These are phyloP conservation scores for Temnothorax rugatulus DNA, from an alignment of 2,888 invertebrate species.

Conservation along the genomic window DNA sequence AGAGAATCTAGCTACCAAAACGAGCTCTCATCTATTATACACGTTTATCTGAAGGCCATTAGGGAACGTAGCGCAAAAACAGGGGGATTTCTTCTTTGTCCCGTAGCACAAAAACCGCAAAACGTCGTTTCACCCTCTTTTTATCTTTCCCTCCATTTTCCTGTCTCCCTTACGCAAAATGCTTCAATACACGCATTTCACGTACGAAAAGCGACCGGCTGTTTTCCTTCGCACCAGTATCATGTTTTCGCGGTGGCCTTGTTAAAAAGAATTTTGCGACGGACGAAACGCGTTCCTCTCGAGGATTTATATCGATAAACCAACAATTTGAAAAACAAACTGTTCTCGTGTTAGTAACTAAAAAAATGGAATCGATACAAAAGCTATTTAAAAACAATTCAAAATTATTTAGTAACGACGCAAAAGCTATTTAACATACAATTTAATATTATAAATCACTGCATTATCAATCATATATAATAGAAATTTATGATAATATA, in stretches of 20 bases:
- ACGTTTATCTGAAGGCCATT: conserved; percentile 30
- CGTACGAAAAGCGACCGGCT: neutral
- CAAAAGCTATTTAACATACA: neutral
- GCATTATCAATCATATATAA: neutral
- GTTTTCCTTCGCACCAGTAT: conserved; percentile 24
- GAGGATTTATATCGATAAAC: neutral
- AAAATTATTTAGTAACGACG: no score
- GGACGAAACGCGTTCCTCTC: neutral
- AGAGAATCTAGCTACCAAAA: conserved; percentile 11
- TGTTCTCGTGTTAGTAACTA: neutral
- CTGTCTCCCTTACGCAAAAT: neutral
- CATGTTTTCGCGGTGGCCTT: neutral
- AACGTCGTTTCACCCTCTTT: conserved; percentile 15
- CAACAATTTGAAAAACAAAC: neutral
- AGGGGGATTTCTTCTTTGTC: conserved; percentile 7
- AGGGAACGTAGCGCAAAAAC: neutral
- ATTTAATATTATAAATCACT: neutral
- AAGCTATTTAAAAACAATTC: neutral
- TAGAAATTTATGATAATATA: neutral
- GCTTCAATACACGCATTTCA: neutral
- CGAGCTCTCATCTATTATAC: conserved; percentile 19
- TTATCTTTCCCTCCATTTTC: neutral
- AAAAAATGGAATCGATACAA: neutral
- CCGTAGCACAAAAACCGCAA: conserved; percentile 36
- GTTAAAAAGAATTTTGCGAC: conserved; percentile 15